Evolutionary conservation across 2,888 invertebrate species (phyloP).

Genomic region (Drosophila nr. fundita): DNA sequence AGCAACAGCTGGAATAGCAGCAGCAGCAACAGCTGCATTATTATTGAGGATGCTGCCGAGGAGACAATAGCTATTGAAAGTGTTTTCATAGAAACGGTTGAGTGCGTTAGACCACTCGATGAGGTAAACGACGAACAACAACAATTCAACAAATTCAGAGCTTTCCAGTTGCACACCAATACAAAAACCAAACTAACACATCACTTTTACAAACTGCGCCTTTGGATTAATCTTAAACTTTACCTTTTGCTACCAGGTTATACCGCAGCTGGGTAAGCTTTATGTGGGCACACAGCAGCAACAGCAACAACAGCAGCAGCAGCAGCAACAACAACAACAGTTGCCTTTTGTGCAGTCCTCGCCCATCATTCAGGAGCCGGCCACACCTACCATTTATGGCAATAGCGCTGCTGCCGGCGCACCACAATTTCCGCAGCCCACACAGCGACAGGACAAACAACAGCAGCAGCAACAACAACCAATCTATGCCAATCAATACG

Average conservation of each 20-base stretch:
- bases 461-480: conserved; percentile 80
- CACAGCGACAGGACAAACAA: conserved; percentile 78
- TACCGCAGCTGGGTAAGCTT: conserved; percentile 72
- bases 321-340: conserved; percentile 71
- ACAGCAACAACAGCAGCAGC: conserved; percentile 72
- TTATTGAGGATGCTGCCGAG: conserved; percentile 17
- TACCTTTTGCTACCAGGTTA: conserved; percentile 48
- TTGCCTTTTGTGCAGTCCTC: conserved; percentile 80
- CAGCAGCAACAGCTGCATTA: conserved; percentile 35
- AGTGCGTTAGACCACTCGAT: conserved; percentile 51
- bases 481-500: conserved; percentile 85
- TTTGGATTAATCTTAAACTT: background rate
- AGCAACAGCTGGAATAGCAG: conserved; percentile 5
- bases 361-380: conserved; percentile 84
- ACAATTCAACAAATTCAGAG: conserved; percentile 59
- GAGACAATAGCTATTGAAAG: conserved; percentile 54
- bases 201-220: background rate
- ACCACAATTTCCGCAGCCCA: conserved; percentile 82
- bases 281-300: conserved; percentile 68
- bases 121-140: conserved; percentile 56
- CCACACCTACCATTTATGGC: conserved; percentile 81
- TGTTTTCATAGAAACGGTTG: conserved; percentile 63
- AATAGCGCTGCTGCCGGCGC: conserved; percentile 57
- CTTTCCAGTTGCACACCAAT: conserved; percentile 36
- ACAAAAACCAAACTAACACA: conserved; percentile 5